These are phyloP conservation scores for Gadopsis marmoratus DNA, from an alignment of 2,797 vertebrate genomes.

Conservation along the genomic window DNA sequence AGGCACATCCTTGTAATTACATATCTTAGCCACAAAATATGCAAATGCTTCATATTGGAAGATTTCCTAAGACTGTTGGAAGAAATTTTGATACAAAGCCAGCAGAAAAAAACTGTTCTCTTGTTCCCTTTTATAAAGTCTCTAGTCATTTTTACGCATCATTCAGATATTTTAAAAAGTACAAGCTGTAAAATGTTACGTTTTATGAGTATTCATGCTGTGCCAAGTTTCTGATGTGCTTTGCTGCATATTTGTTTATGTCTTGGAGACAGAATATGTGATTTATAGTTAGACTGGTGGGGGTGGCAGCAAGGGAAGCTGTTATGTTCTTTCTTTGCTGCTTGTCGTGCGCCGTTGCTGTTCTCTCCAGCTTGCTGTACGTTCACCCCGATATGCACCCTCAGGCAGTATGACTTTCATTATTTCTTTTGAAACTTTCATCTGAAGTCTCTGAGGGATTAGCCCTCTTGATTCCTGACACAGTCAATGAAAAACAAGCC, in stretches of 20 bases:
- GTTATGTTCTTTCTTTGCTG: constrained; percentile 83
- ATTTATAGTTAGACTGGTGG: constrained; percentile 84
- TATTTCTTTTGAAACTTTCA: constrained; percentile 90
- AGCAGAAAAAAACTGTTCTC: constrained; percentile 45
- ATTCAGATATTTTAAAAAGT: constrained; percentile 75
- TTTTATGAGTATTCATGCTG: constrained; percentile 77
- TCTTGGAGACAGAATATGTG: constrained; percentile 82
- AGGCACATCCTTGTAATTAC: constrained; percentile 58
- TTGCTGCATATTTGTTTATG: constrained; percentile 80
- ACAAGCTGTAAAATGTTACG: constrained; percentile 69
- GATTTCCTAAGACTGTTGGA: constrained; percentile 30
- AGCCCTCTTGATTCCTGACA: constrained; percentile 90
- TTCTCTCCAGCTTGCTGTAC: constrained; percentile 81
- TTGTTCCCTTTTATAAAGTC: constrained; percentile 63
- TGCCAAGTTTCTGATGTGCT: constrained; percentile 81
- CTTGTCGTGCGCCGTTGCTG: constrained; percentile 80
- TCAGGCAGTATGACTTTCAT: constrained; percentile 86
- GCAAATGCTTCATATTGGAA: constrained; percentile 50
- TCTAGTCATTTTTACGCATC: constrained; percentile 71
- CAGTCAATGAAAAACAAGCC: constrained; percentile 89
- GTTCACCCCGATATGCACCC: constrained; percentile 87
- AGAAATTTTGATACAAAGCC: constrained; percentile 59
- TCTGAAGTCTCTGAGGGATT: constrained; percentile 88
- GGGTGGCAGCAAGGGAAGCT: constrained; percentile 81
- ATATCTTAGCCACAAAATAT: constrained; percentile 59